Evolutionary conservation across 2,797 vertebrate species (phyloP), one percentile per base, ranked within the genome.

Genomic region (Netta rufina): DNA sequence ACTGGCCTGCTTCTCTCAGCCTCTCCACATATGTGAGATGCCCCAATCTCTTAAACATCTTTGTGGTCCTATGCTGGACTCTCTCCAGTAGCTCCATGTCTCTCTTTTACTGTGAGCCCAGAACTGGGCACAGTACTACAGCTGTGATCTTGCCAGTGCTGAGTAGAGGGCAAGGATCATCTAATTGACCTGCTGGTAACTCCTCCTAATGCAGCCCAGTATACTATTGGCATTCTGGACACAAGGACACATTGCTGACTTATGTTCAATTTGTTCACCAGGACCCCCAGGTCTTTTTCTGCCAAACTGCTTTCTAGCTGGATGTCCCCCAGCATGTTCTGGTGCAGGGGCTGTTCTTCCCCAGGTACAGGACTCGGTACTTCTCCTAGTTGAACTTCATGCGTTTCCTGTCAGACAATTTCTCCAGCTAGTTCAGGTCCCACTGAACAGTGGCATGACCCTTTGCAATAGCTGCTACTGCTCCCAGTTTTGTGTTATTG

Each of bases 1-100:
- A 76, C 39, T 69, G 36, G 14, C 24, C n/a, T 56, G 69, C 20
- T 19, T 79, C 38, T 61, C 43, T 76, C 56, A 61, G 45, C 32
- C 28, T 20, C 6, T 88, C 16, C 54, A 49, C 49, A 78, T 1
- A 53, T 18, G 27, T 38, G 39, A 13, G 45, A 47, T 41, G n/a
- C 3, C 61, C 19, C 49, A 80, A 24, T 56, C 51, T 27, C 39
- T 72, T 36, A 5, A 75, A 64, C 14, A 69, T 28, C 58, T 72
- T 14, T 6, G 4, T 36, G 20, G 36, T 15, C 15, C 27, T 80
- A 45, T 0, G 0, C 2, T 51, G 17, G 36, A 72, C n/a, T 65
- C 9, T 64, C 14, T 79, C 45, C 58, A 9, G 27, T n/a, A 47
- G 15, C 19, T 21, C 8, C n/a, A 2, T 10, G 3, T 13, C 41